Evolutionary conservation across 2,888 invertebrate species (phyloP).

Genomic region (Galerucella pusilla): DNA sequence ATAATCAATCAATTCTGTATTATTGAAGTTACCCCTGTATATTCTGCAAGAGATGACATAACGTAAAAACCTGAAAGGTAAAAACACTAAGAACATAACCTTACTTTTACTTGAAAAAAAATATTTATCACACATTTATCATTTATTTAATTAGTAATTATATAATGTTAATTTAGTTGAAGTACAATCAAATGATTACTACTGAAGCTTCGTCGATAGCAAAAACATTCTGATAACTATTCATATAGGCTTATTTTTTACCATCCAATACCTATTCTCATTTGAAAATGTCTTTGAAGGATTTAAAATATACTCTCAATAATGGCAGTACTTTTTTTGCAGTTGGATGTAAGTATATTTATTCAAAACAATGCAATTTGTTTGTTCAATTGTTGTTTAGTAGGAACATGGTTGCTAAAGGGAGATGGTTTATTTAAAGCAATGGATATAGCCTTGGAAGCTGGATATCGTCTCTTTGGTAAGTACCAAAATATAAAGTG

Average conservation of each 20-base stretch:
- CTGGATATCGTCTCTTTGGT: slow-evolving; percentile 71
- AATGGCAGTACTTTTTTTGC: slow-evolving; percentile 68
- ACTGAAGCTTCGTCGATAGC: too few relatives aligned
- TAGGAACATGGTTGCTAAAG: slow-evolving; percentile 75
- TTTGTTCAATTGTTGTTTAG: slow-evolving; percentile 58
- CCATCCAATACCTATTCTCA: neutral
- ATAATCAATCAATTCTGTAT: too few relatives aligned
- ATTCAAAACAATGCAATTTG: neutral
- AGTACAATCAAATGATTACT: neutral
- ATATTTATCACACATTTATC: too few relatives aligned
- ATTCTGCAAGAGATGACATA: too few relatives aligned
- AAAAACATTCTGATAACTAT: neutral
- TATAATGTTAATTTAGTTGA: too few relatives aligned
- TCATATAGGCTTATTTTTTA: neutral
- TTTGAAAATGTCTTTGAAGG: slow-evolving; percentile 37
- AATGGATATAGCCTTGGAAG: slow-evolving; percentile 72
- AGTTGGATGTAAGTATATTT: slow-evolving; percentile 67
- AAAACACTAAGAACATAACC: neutral
- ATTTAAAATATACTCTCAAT: slow-evolving; percentile 56
- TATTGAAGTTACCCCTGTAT: too few relatives aligned
- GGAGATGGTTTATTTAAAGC: slow-evolving; percentile 67
- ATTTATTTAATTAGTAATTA: too few relatives aligned
- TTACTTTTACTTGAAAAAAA: neutral
- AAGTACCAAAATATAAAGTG: slow-evolving; percentile 5
- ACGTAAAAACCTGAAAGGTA: too few relatives aligned